These are phyloP conservation scores for Dipodomys ordii DNA, from an alignment of 2,113 vertebrate genomes.

Conservation along the genomic window DNA sequence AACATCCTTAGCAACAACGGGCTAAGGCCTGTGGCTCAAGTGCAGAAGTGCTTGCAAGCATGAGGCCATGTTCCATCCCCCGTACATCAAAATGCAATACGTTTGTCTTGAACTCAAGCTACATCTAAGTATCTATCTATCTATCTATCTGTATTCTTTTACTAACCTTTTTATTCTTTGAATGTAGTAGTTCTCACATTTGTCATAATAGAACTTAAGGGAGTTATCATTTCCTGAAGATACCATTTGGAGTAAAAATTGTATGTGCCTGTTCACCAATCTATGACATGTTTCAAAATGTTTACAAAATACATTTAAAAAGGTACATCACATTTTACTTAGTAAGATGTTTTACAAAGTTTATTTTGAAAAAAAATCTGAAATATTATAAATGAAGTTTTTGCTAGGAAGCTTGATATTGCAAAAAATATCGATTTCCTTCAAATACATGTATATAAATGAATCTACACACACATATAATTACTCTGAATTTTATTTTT, in stretches of 20 bases:
- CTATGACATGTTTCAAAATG: background rate
- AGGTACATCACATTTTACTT: background rate
- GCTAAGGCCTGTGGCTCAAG: no score
- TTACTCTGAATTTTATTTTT: background rate
- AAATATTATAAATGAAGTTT: background rate
- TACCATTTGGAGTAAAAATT: background rate
- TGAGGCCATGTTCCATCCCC: no score
- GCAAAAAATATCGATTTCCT: background rate
- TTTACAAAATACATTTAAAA: background rate
- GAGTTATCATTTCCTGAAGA: background rate
- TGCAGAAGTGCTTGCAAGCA: no score
- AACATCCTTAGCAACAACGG: no score
- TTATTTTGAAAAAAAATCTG: background rate
- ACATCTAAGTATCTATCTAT: background rate
- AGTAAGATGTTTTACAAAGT: background rate
- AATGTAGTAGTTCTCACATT: background rate
- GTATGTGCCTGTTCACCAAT: background rate
- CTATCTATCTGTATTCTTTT: background rate
- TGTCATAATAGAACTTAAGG: background rate
- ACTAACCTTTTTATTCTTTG: background rate
- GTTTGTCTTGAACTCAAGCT: no score
- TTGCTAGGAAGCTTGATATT: background rate
- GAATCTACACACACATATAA: background rate
- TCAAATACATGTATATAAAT: background rate
- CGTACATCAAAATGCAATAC: no score